Conservation (phyloP, 2,113 vertebrate genomes). For the Seriola rivoliana region DNA sequence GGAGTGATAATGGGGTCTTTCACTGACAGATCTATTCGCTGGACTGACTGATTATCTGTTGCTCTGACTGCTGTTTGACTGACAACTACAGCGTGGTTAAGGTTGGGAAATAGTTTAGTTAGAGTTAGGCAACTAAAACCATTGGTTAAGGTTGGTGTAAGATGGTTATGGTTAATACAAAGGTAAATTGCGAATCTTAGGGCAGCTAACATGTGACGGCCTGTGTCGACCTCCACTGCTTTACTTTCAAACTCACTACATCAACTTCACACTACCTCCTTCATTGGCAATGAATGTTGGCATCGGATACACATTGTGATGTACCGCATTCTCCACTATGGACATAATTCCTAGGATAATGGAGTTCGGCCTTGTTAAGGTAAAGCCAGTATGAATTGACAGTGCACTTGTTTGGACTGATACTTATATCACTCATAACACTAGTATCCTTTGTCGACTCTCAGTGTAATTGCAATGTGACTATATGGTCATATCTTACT, state of each 20-base stretch:
- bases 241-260: no score
- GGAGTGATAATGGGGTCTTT: conserved; percentile 26
- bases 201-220: background rate
- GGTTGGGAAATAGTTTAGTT: background rate
- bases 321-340: no score
- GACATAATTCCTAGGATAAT: background rate
- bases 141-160: background rate
- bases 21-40: background rate
- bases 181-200: background rate
- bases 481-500: no score
- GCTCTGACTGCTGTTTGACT: conserved; percentile 6
- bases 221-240: no score
- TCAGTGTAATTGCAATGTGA: no score
- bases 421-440: no score
- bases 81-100: background rate
- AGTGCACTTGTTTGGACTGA: no score
- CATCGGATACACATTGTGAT: background rate
- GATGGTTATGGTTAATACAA: background rate
- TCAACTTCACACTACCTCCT: background rate
- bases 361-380: background rate
- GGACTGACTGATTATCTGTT: conserved; percentile 10
- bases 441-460: no score
- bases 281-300: background rate
- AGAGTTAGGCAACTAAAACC: background rate
- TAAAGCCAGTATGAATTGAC: background rate